Percentiles rank a stretch among this genome's conserved stretches.
phyloP scores from a whole-genome alignment of 2,113 vertebrate species.

The Genyomyrus donnyi region DNA sequence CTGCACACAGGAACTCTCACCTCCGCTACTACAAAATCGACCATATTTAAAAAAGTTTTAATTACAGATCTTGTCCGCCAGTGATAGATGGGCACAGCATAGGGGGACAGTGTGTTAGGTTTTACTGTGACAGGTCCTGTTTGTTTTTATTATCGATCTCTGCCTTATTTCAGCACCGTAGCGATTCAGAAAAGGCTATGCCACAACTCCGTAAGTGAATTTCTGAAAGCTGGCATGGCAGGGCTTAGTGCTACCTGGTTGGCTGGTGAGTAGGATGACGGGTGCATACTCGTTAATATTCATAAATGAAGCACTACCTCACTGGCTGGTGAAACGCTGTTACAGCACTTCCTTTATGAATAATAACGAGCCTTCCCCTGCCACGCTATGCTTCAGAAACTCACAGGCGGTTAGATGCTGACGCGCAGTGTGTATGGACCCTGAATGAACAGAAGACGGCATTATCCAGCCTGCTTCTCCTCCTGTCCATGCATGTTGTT shows the following conservation, averaged over 20 bases:
- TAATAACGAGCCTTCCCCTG: not conserved
- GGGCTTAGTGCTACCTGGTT: not conserved
- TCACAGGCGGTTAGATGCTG: not conserved
- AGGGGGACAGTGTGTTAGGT: not conserved
- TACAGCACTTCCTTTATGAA: not conserved
- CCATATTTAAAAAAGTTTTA: constrained; percentile 49
- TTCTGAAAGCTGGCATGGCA: not conserved
- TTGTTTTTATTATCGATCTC: not conserved
- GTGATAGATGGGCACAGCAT: not conserved
- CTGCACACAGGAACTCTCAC: constrained; percentile 61
- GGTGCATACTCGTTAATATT: not conserved
- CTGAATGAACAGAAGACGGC: not conserved
- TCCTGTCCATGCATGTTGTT: not conserved
- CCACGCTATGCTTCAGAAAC: not conserved
- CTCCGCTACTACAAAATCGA: constrained; percentile 52
- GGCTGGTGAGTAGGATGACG: not conserved
- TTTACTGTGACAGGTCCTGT: not conserved
- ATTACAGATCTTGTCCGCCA: not conserved
- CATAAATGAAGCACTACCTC: not conserved
- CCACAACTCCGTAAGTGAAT: not conserved
- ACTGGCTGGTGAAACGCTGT: not conserved
- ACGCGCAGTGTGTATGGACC: not conserved
- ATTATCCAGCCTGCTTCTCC: not conserved
- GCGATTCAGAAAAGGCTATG: constrained; percentile 42
- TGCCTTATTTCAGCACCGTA: constrained; percentile 30